Evolutionary conservation across 1,140 invertebrate genomes (phyloP).

Genomic region (Heliconius congener): DNA sequence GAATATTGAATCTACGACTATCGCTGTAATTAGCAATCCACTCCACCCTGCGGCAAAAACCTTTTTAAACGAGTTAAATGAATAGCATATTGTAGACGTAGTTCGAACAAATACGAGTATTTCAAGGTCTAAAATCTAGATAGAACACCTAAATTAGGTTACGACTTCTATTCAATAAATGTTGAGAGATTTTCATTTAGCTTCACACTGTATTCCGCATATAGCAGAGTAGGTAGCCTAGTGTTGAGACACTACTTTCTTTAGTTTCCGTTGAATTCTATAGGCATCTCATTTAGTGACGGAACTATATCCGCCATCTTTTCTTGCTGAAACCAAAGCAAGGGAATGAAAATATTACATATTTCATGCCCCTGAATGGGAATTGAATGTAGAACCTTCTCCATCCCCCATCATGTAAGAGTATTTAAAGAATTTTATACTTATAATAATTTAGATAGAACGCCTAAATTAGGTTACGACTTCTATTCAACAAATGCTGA

Average conservation of each 20-base stretch:
- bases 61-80: neutral
- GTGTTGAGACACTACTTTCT: too few species aligned
- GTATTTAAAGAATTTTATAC: neutral
- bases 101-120: neutral
- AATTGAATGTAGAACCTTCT: too few species aligned
- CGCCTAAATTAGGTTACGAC: neutral
- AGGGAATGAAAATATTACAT: too few species aligned
- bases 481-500: neutral
- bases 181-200: too few species aligned
- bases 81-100: neutral
- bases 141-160: neutral
- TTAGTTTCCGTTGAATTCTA: too few species aligned
- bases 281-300: too few species aligned
- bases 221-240: too few species aligned
- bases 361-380: too few species aligned
- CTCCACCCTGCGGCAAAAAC: neutral
- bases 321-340: too few species aligned
- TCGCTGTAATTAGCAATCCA: neutral
- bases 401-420: neutral
- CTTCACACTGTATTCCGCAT: too few species aligned
- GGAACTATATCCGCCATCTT: too few species aligned
- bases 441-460: neutral
- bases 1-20: neutral
- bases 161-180: neutral
- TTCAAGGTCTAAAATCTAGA: constrained; percentile 4